Conservation (phyloP, 2,888 invertebrate genomes). For the Drosophila atripex region DNA sequence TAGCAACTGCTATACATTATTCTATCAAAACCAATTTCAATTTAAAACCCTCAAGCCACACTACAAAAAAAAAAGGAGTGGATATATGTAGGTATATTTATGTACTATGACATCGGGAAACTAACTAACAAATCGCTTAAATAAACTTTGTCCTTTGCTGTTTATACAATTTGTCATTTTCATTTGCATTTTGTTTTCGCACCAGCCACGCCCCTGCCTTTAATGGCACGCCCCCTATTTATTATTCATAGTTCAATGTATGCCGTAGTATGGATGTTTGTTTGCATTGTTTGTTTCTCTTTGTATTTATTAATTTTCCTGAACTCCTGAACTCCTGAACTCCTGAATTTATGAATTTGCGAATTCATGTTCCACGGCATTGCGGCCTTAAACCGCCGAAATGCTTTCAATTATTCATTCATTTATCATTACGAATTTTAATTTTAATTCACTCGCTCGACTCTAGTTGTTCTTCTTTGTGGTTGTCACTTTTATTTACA, state of each 20-base stretch:
- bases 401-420: conserved; percentile 63
- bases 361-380: conserved; percentile 16
- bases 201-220: neutral
- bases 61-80: conserved; percentile 1
- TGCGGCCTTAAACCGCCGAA: conserved; percentile 50
- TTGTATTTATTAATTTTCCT: conserved; percentile 70
- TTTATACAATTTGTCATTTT: conserved; percentile 69
- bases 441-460: conserved; percentile 44
- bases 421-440: conserved; percentile 44
- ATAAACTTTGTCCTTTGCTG: conserved; percentile 70
- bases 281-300: conserved; percentile 1
- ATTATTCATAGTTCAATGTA: conserved; percentile 68
- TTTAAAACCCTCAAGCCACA: neutral
- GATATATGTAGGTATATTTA: no score
- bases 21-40: conserved; percentile 16
- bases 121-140: conserved; percentile 74
- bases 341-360: conserved; percentile 8
- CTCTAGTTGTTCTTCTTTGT: conserved; percentile 10
- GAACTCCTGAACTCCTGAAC: no score
- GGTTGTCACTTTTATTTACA: conserved; percentile 44
- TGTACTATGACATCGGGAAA: neutral
- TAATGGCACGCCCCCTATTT: conserved; percentile 42
- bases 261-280: conserved; percentile 15
- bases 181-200: conserved; percentile 70
- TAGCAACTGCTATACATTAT: conserved; percentile 5